Conservation (phyloP, 2,797 vertebrate species). For the Urophycis tenuis region DNA sequence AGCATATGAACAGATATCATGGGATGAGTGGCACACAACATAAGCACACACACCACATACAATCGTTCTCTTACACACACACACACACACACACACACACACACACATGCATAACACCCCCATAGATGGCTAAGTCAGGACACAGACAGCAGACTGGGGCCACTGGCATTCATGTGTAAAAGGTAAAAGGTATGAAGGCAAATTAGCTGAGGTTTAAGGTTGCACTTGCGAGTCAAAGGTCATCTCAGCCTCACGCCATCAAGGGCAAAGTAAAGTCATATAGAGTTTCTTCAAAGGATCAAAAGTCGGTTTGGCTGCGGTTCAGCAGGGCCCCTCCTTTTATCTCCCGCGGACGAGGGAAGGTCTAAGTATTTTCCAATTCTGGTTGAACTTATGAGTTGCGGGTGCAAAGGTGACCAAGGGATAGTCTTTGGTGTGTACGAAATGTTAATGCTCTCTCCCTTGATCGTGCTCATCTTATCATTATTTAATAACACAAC, state of each 20-base stretch:
- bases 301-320: constrained; percentile 20
- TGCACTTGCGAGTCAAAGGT: constrained; percentile 47
- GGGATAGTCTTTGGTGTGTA: background rate
- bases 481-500: background rate
- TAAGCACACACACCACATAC: background rate
- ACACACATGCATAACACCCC: background rate
- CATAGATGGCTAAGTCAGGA: background rate
- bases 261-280: constrained; percentile 24
- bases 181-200: constrained; percentile 37
- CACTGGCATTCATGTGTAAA: constrained; percentile 59
- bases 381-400: constrained; percentile 20
- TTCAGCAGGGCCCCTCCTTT: constrained; percentile 14
- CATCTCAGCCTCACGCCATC: constrained; percentile 35
- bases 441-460: background rate
- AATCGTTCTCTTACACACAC: constrained; percentile 17
- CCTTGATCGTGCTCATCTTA: background rate
- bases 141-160: constrained; percentile 12
- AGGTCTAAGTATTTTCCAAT: constrained; percentile 18
- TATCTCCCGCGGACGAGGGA: constrained; percentile 10
- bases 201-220: constrained; percentile 51
- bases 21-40: constrained; percentile 42
- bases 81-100: background rate
- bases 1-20: constrained; percentile 63
- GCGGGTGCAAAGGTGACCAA: background rate
- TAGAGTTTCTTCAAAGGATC: constrained; percentile 37